phyloP scores from a whole-genome alignment of 2,113 vertebrate species.

The Mesembrinibis cayennensis region DNA sequence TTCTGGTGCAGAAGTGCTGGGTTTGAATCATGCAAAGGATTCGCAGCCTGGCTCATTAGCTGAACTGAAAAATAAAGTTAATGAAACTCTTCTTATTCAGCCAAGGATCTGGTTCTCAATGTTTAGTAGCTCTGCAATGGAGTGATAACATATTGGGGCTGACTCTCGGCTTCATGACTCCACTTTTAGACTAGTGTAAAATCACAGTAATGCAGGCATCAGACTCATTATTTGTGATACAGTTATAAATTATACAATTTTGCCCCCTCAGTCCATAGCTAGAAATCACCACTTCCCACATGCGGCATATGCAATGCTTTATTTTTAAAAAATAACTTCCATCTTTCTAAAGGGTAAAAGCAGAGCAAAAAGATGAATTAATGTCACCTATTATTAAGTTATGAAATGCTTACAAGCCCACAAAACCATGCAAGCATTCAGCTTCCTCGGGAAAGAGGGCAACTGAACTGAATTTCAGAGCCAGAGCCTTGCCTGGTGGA shows the following conservation, averaged over 20 bases:
- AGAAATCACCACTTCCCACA: conserved; percentile 64
- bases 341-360: conserved; percentile 16
- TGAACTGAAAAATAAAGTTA: conserved; percentile 5
- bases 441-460: background rate
- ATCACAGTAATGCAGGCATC: conserved; percentile 10
- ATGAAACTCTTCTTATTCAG: background rate
- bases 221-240: conserved; percentile 49
- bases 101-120: background rate
- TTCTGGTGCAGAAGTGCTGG: background rate
- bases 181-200: conserved; percentile 25
- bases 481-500: background rate
- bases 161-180: background rate
- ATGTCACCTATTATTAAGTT: conserved; percentile 28
- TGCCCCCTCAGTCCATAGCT: conserved; percentile 42
- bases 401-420: background rate
- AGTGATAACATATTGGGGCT: conserved; percentile 2
- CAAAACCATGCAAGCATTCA: background rate
- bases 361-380: conserved; percentile 23
- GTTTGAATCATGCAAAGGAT: conserved; percentile 15
- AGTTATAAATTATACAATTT: conserved; percentile 24
- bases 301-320: conserved; percentile 33
- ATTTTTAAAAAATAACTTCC: conserved; percentile 38
- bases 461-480: background rate
- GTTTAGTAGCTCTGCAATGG: background rate
- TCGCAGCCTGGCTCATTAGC: background rate